Percentiles rank a stretch among this genome's conserved stretches.
phyloP scores from a whole-genome alignment of 23 tunicate species.

The Ciona savignyi region DNA sequence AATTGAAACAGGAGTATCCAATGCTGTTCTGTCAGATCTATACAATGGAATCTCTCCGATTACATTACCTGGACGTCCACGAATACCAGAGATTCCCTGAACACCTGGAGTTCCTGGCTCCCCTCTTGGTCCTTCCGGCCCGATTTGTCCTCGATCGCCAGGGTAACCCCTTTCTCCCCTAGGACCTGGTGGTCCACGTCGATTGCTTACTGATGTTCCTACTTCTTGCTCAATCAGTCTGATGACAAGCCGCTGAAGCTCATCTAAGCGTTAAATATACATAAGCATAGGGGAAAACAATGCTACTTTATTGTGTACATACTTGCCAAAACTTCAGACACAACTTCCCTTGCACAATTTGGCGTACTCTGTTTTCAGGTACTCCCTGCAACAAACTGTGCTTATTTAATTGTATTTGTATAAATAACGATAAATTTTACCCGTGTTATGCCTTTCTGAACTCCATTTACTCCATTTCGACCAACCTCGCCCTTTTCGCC shows the following conservation, averaged over 20 bases:
- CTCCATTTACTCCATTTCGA: slow-evolving; percentile 29
- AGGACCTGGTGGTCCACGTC: slow-evolving; percentile 47
- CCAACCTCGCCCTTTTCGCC: slow-evolving; percentile 61
- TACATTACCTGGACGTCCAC: slow-evolving; percentile 37
- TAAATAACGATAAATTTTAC: background rate
- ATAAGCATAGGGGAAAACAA: background rate
- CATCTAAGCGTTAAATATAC: slow-evolving; percentile 14
- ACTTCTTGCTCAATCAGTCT: slow-evolving; percentile 9
- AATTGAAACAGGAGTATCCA: too few relatives aligned
- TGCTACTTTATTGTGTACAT: too few relatives aligned
- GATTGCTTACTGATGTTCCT: background rate
- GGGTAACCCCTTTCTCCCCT: slow-evolving; percentile 36
- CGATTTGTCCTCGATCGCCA: slow-evolving; percentile 27
- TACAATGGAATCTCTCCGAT: too few relatives aligned
- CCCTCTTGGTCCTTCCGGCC: slow-evolving; percentile 39
- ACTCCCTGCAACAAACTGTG: slow-evolving; percentile 22
- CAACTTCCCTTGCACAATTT: slow-evolving; percentile 46
- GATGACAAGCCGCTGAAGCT: slow-evolving; percentile 20
- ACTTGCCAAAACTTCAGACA: slow-evolving; percentile 33
- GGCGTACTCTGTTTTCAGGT: slow-evolving; percentile 39
- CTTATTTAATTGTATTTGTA: background rate
- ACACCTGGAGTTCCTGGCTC: slow-evolving; percentile 22
- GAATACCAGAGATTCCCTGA: slow-evolving; percentile 32
- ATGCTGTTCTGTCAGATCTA: too few relatives aligned
- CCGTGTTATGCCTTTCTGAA: slow-evolving; percentile 24